A percentile compares a stretch with the other conserved stretches of the same genome.
These are phyloP conservation scores for Zapornia atra DNA, from an alignment of 2,113 vertebrate genomes.

Conservation along the genomic window DNA sequence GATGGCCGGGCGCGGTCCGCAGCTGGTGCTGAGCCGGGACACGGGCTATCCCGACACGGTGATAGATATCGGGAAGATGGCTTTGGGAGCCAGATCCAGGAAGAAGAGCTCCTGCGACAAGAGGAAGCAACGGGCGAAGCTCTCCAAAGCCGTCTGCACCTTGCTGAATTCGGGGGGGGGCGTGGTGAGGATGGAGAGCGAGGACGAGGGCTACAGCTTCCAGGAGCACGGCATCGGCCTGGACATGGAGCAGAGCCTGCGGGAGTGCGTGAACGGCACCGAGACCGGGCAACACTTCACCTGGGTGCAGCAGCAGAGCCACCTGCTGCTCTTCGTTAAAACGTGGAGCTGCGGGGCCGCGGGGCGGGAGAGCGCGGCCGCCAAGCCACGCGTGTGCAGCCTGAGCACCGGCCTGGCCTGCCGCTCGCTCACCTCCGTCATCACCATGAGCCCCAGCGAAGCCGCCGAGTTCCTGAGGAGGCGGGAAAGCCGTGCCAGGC, in stretches of 20 bases:
- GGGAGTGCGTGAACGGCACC: not conserved
- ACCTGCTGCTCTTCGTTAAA: constrained; percentile 67
- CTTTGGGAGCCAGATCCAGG: constrained; percentile 42
- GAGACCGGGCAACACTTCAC: not conserved
- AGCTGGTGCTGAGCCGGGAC: not conserved
- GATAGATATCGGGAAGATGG: not conserved
- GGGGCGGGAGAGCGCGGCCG: not conserved
- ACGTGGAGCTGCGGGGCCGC: not conserved
- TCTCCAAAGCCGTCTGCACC: constrained; percentile 20
- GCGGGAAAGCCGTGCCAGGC: not conserved
- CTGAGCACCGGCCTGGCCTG: constrained; percentile 27
- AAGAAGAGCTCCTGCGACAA: not conserved
- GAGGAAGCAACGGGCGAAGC: not conserved
- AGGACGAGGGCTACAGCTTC: constrained; percentile 6
- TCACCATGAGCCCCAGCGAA: not conserved
- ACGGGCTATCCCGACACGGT: not conserved
- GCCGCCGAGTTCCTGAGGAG: not conserved
- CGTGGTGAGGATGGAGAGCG: constrained; percentile 17
- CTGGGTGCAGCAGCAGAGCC: not conserved
- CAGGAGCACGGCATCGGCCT: not conserved
- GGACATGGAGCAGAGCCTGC: constrained; percentile 51
- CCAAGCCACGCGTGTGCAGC: not conserved
- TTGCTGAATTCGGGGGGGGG: constrained; percentile 71
- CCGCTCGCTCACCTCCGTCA: not conserved
- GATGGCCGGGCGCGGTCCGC: not conserved